Conservation (phyloP, 2,797 vertebrate genomes). For the Pseudochirops cupreus region DNA sequence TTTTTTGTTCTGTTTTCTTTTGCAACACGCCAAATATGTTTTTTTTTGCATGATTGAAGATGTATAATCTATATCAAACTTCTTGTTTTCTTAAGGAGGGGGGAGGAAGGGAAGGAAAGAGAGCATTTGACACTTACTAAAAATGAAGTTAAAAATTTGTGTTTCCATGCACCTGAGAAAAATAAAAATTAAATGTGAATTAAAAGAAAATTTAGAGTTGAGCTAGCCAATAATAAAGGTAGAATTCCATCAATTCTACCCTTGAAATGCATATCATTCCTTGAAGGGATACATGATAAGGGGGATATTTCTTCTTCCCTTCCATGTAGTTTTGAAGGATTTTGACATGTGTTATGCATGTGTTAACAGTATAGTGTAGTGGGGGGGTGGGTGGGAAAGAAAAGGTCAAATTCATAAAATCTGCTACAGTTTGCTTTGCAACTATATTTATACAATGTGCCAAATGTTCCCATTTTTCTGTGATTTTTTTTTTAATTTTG, state of each 20-base stretch:
- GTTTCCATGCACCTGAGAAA: not conserved
- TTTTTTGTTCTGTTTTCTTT: not conserved
- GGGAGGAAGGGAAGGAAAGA: not conserved
- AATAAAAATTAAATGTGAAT: not conserved
- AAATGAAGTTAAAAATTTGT: not conserved
- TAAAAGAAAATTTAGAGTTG: not conserved
- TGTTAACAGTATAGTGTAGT: slow-evolving; percentile 52
- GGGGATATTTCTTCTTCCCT: slow-evolving; percentile 38
- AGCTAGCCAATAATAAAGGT: not conserved
- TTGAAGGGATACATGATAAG: not conserved
- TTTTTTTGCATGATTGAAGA: not conserved
- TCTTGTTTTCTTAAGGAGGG: not conserved
- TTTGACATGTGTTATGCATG: slow-evolving; percentile 37
- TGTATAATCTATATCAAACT: not conserved
- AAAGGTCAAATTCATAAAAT: slow-evolving; percentile 65
- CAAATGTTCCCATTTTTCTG: slow-evolving; percentile 60
- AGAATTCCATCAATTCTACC: slow-evolving; percentile 44
- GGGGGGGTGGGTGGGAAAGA: slow-evolving; percentile 9
- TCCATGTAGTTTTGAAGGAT: slow-evolving; percentile 46
- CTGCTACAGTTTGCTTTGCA: slow-evolving; percentile 66
- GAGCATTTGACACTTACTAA: not conserved
- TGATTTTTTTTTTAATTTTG: slow-evolving; percentile 34
- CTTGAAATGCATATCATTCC: slow-evolving; percentile 51
- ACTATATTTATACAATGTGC: slow-evolving; percentile 50
- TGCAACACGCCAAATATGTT: not conserved